A percentile compares a stretch with the other conserved stretches of the same genome.
Evolutionary conservation across 1,140 invertebrate genomes (phyloP).

Genomic region (Apis cerana): DNA sequence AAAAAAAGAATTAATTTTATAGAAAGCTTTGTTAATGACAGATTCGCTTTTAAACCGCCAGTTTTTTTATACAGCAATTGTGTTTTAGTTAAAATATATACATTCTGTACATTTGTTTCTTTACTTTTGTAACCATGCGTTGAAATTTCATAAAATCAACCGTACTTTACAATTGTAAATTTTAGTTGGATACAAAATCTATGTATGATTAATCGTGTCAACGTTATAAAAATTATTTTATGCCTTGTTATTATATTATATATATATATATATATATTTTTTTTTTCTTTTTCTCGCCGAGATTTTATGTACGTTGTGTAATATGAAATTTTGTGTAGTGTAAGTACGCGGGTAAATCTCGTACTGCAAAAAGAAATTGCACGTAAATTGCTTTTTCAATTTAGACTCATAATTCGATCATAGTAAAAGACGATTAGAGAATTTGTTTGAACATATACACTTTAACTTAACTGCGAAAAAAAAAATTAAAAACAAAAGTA

Average conservation of each 20-base stretch:
- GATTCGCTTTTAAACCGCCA: constrained; percentile 27
- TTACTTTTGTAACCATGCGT: constrained; percentile 3
- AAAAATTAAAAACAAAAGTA: background rate
- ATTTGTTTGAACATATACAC: constrained; percentile 10
- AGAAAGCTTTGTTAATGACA: constrained; percentile 46
- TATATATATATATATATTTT: constrained; percentile 15
- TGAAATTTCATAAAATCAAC: background rate
- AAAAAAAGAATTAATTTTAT: constrained; percentile 39
- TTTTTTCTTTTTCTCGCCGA: constrained; percentile 28
- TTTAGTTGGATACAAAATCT: background rate
- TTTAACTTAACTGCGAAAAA: background rate
- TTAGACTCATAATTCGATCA: background rate
- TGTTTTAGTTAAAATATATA: background rate
- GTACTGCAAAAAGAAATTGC: background rate
- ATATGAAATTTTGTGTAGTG: constrained; percentile 33
- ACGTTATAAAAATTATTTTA: constrained; percentile 45
- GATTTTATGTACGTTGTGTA: constrained; percentile 51
- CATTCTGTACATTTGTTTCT: constrained; percentile 1
- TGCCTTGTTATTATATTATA: constrained; percentile 42
- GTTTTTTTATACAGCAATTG: background rate
- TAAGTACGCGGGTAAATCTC: constrained; percentile 6
- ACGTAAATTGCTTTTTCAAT: background rate
- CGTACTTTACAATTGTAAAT: constrained; percentile 18
- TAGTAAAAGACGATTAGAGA: background rate
- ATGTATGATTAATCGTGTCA: constrained; percentile 22